Evolutionary conservation across 1,140 invertebrate species (phyloP).

Genomic region (Lepidurus apus): DNA sequence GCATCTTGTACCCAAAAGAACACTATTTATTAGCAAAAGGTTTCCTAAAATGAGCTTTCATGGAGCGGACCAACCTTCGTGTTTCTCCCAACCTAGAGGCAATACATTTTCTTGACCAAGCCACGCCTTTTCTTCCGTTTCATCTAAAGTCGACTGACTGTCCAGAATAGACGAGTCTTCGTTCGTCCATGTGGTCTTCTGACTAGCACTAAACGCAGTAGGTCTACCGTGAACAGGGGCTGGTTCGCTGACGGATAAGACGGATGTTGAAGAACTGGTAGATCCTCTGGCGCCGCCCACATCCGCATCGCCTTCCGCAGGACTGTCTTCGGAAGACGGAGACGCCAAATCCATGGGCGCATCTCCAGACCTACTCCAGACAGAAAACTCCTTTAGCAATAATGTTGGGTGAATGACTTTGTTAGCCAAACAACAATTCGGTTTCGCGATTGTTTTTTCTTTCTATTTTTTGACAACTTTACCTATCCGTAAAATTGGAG

Average conservation of each 20-base stretch:
- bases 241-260: not conserved
- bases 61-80: conserved; percentile 64
- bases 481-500: not conserved
- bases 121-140: conserved; percentile 24
- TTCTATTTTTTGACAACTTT: not conserved
- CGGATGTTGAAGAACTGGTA: not conserved
- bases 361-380: not conserved
- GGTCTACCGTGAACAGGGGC: not conserved
- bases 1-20: conserved; percentile 57
- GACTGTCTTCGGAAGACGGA: conserved; percentile 3
- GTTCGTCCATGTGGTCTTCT: not conserved
- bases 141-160: not conserved
- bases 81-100: conserved; percentile 85
- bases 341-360: conserved; percentile 7
- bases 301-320: conserved; percentile 16
- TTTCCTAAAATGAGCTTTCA: not conserved
- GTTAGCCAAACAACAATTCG: no score
- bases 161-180: not conserved
- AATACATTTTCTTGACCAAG: conserved; percentile 45
- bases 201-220: not conserved
- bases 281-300: not conserved
- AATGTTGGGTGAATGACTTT: no score
- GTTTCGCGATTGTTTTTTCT: not conserved
- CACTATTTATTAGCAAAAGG: not conserved
- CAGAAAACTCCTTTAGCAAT: not conserved